Base-by-base conservation (phyloP, 2,113 vertebrate genomes). In the Balaeniceps rex region DNA sequence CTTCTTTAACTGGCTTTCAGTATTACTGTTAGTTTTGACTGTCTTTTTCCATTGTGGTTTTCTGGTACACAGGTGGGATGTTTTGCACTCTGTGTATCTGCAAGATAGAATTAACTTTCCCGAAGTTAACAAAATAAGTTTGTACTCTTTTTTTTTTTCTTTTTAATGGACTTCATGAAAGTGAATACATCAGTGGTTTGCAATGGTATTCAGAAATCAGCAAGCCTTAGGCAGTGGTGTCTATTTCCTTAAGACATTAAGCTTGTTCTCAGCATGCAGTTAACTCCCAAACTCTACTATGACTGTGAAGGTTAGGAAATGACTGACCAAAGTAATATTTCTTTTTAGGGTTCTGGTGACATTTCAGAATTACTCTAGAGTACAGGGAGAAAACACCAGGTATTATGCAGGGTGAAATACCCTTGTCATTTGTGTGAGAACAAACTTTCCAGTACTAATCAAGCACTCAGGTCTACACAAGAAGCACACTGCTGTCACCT, bases 281-380 rank as follows among this genome's bases (percentile, higher is more conserved):
- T 76, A 36, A 52, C 18, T 86, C 19, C 42, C 64, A 44, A 91
- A 11, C 42, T 84, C 54, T 68, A 64, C 36, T 83, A 83, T 64
- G 51, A 15, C 65, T 94, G 74, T 92, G 93, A 97, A 93, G 49
- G 47, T 54, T 87, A 61, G 66, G 64, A 69, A 80, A 84, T 64
- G 52, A 84, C 64, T 91, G 71, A 95, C 90, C 47, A 96, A 96
- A 95, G 49, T 49, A 82, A 54, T 87, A 44, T 60, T 42, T 95
- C 44, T 51, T 87, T 85, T 60, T 78, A 87, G 96, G 58, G 19
- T 61, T 93, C 81, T 81, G 75, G 63, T 96, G 87, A 88, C 23
- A 38, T 87, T 95, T 89, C 76, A 93, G 75, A 80, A 83, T 86
- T 26, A 87, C 31, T 42, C 52, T 83, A 64, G 71, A 95, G 74